phyloP scores from a whole-genome alignment of 2,888 invertebrate genomes.

The Pollenia angustigena region DNA sequence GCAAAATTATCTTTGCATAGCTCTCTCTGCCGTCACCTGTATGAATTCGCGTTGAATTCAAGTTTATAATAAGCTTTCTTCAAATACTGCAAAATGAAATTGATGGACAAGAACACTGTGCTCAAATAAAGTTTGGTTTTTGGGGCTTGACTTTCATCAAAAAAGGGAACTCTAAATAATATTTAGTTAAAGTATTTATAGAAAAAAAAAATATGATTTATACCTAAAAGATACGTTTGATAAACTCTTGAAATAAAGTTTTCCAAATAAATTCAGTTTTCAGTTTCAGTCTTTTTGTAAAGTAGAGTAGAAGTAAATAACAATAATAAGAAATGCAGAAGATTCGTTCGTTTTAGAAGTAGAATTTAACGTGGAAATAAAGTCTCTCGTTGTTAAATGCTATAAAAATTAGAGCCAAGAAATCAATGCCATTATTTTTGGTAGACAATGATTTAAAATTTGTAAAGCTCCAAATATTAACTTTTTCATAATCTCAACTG shows the following conservation, averaged over 20 bases:
- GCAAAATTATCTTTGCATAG: no score
- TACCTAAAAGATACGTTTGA: constrained; percentile 58
- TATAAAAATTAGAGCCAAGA: constrained; percentile 73
- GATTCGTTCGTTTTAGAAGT: constrained; percentile 56
- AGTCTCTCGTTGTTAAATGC: constrained; percentile 65
- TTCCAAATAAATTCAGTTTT: constrained; percentile 52
- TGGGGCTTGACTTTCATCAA: constrained; percentile 16
- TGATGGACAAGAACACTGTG: constrained; percentile 30
- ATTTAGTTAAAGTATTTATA: constrained; percentile 14
- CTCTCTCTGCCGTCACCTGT: no score
- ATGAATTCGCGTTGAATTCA: no score
- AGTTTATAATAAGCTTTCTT: no score
- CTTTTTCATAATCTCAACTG: constrained; percentile 71
- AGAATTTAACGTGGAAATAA: constrained; percentile 52
- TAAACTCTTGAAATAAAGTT: constrained; percentile 14
- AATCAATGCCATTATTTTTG: constrained; percentile 71
- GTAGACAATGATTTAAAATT: constrained; percentile 70
- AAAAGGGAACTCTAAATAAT: constrained; percentile 20
- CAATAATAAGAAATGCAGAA: constrained; percentile 56
- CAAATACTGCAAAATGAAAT: no score
- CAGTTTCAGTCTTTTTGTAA: constrained; percentile 55
- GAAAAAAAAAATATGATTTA: constrained; percentile 36
- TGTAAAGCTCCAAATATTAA: constrained; percentile 71
- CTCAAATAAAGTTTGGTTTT: background rate
- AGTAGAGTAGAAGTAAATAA: constrained; percentile 35